phyloP scores from a whole-genome alignment of 1,140 invertebrate genomes.

The Hylaeus volcanicus region DNA sequence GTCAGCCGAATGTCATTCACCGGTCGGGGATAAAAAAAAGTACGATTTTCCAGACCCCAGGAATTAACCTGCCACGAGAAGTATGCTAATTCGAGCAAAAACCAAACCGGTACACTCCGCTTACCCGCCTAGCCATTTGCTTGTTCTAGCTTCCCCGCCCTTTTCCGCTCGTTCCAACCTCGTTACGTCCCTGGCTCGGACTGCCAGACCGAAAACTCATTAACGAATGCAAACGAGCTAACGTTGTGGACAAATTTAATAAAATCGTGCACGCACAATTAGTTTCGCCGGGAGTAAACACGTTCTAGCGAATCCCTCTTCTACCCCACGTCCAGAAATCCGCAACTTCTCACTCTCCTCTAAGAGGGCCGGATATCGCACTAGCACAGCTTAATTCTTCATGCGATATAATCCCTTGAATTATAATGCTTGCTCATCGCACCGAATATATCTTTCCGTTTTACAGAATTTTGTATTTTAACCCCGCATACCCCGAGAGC shows the following conservation, averaged over 20 bases:
- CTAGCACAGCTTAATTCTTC: background rate
- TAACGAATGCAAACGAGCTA: conserved; percentile 79
- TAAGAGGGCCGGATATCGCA: background rate
- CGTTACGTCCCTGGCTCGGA: conserved; percentile 59
- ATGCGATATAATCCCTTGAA: no score
- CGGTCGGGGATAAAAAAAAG: conserved; percentile 10
- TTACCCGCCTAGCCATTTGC: conserved; percentile 42
- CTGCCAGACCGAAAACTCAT: conserved; percentile 75
- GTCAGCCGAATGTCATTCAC: conserved; percentile 37
- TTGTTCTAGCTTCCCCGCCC: conserved; percentile 47
- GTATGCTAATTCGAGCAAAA: conserved; percentile 65
- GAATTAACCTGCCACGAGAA: conserved; percentile 62
- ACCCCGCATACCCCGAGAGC: no score
- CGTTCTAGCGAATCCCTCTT: conserved; percentile 46
- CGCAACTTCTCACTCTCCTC: conserved; percentile 59
- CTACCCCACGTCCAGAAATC: conserved; percentile 48
- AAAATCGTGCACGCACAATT: conserved; percentile 78
- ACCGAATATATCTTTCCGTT: background rate
- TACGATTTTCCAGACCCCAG: conserved; percentile 38
- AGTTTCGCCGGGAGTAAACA: conserved; percentile 72
- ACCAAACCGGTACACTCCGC: conserved; percentile 58
- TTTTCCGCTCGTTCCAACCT: conserved; percentile 55
- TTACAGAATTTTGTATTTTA: no score
- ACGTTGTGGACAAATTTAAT: conserved; percentile 79
- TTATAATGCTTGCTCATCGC: background rate